Base-by-base conservation (phyloP, 2,113 vertebrate species). In the Cyanoramphus novaezelandiae region DNA sequence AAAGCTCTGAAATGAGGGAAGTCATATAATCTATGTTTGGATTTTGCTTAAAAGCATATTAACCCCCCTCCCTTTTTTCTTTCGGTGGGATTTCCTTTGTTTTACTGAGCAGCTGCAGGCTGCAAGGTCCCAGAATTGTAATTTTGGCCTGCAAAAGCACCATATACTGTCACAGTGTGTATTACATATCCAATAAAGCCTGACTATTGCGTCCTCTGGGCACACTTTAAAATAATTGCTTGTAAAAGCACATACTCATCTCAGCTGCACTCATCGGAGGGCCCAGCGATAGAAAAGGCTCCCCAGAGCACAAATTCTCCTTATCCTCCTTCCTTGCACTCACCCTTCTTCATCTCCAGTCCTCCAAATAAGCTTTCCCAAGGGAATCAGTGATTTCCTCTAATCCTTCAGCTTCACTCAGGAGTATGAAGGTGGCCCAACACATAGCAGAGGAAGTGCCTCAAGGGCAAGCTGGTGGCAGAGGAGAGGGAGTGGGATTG, bases 81-180 rank as follows among this genome's bases (percentile, higher is more conserved):
- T 82, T 94, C 0, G 2, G 41, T 90, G 88, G 65, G 89, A 93
- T 97, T 96, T 96, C 88, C 96, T 95, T 92, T 94, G 92, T 95
- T 94, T 96, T 86, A 82, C 95, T 67, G 71, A 94, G 75, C 95
- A 95, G 93, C 95, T 96, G 94, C 92, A 93, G 85, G 41, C 93
- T 96, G 46, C 63, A 46, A 63, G 39, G 90, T 95, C 94, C 94
- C 94, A 86, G 92, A 94, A 86, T 86, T 92, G 88, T 90, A 93
- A 85, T 96, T 96, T 46, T 89, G 95, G 84, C 89, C 78, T 63
- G 63, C 55, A 82, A 67, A 25, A 92, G 92, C 74, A 85, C 91
- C 11, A 3, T 93, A 49, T 13, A 49, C 44, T 88, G 90, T 95
- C 89, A 94, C 74, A 85, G 70, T 53, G 46, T 77, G 84, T 67